A percentile compares a stretch with the other conserved stretches of the same genome.
Evolutionary conservation across 2,113 vertebrate genomes (phyloP).

Genomic region (Dipodomys ordii): DNA sequence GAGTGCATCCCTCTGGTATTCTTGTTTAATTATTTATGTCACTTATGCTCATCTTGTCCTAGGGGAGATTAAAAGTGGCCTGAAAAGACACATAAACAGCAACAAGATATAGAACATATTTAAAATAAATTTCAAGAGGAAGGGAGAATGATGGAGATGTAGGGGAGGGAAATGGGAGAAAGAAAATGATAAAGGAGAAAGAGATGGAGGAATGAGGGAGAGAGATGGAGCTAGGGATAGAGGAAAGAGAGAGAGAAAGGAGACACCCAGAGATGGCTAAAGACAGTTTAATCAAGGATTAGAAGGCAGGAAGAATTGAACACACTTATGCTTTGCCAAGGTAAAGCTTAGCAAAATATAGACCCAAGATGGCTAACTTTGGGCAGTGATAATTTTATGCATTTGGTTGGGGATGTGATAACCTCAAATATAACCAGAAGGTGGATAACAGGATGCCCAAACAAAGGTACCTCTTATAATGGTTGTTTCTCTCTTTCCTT

Average conservation of each 20-base stretch:
- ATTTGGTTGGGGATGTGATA: background rate
- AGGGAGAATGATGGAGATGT: background rate
- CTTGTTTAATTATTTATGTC: constrained; percentile 44
- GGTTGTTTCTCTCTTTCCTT: background rate
- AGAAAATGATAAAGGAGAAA: too few relatives aligned
- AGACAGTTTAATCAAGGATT: background rate
- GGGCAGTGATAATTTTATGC: background rate
- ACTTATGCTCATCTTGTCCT: background rate
- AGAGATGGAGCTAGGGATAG: background rate
- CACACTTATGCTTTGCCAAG: background rate
- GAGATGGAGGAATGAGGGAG: background rate
- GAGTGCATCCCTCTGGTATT: background rate
- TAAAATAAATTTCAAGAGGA: constrained; percentile 3
- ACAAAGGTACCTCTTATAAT: background rate
- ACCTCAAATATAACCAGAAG: background rate
- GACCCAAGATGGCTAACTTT: background rate
- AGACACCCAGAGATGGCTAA: background rate
- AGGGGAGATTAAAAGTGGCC: background rate
- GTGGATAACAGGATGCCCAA: background rate
- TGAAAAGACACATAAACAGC: constrained; percentile 27
- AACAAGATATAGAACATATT: background rate
- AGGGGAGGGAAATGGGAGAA: background rate
- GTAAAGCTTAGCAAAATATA: background rate
- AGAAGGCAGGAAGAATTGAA: background rate
- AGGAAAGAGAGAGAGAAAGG: background rate